Evolutionary conservation across 1,140 invertebrate species (phyloP).

Genomic region (Drosophila mayri): DNA sequence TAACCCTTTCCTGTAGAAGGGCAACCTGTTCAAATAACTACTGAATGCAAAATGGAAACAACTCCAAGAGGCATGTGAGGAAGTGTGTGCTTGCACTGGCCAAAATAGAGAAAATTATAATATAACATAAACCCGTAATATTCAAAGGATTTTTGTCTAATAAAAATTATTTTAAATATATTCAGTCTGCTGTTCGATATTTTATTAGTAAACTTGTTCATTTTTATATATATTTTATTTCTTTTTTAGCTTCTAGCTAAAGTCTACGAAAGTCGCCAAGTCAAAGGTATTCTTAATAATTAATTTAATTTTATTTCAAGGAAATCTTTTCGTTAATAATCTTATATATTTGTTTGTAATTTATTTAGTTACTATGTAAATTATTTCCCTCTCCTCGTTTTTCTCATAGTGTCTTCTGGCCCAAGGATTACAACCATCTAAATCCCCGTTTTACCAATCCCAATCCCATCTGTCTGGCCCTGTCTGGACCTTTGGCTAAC

Average conservation of each 20-base stretch:
- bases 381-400: not conserved
- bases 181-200: too few species aligned
- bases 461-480: conserved; percentile 43
- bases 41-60: conserved; percentile 4
- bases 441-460: conserved; percentile 8
- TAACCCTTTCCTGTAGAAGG: conserved; percentile 8
- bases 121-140: too few species aligned
- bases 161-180: too few species aligned
- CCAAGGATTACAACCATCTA: not conserved
- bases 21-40: conserved; percentile 14
- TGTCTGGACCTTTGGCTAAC: conserved; percentile 49
- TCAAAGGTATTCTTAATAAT: too few species aligned
- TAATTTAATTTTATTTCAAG: too few species aligned
- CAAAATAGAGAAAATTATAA: too few species aligned
- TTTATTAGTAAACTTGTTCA: not conserved
- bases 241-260: not conserved
- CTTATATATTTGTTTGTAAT: not conserved
- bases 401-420: not conserved
- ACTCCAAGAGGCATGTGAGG: not conserved
- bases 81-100: not conserved
- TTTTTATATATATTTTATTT: not conserved
- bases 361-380: not conserved
- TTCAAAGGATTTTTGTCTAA: too few species aligned
- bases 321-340: too few species aligned
- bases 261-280: too few species aligned